Evolutionary conservation across 2,113 vertebrate genomes (phyloP), one percentile per base, ranked within the genome.

Genomic region (Corythornis cristatus): DNA sequence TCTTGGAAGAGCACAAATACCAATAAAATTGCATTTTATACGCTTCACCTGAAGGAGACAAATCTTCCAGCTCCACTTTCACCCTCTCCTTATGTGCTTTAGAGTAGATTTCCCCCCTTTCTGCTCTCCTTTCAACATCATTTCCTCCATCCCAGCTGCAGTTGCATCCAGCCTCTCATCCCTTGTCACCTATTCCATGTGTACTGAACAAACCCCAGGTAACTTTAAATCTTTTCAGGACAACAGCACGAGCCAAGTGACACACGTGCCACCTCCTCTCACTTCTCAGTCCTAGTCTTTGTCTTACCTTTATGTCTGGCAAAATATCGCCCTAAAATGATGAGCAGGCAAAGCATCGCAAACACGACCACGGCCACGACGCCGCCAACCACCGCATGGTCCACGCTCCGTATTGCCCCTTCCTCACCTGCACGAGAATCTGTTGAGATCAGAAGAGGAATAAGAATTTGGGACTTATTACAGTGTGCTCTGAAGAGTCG

Each of bases 281-380:
- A 4, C 5, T 7, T 19, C 11, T 66, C 57, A 1, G 18, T 16
- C 35, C 6, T 2, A 2, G 12, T 1, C 85, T 84, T 50, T 8
- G 15, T 84, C 97, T 98, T 98, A 99, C 99, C 99, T 99, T 99
- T 99, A 98, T 99, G 99, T 98, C 99, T 99, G 96, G 99, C 99
- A 95, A 99, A 99, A 93, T 99, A 99, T 95, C 99, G 99, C 91
- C 99, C 99, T 94, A 99, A 97, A 93, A 99, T 98, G 96, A 99
- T 99, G 97, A 99, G 99, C 89, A 99, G 98, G 93, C 99, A 99
- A 86, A 99, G 99, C 98, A 99, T 99, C 14, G 99, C 99, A 31
- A 99, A 99, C 95, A 99, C 99, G 80, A 99, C 99, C 95, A 99
- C 99, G 4, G 99, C 99, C 86, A 99, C 99, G 53, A 99, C 99